These are phyloP conservation scores for Thymelicus acteon DNA, from an alignment of 2,888 invertebrate genomes.

Conservation along the genomic window DNA sequence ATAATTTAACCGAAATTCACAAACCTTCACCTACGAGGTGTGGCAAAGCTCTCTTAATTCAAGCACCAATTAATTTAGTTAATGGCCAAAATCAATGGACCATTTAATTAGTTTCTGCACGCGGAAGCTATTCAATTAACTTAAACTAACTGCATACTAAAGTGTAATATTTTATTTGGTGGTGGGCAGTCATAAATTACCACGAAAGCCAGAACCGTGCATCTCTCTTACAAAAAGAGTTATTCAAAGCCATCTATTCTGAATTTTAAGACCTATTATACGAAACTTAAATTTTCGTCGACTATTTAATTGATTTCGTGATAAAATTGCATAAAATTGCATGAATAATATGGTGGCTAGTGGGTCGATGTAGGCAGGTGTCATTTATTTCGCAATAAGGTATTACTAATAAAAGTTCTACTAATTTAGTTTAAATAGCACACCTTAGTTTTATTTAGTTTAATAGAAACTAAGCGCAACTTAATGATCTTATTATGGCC, in stretches of 20 bases:
- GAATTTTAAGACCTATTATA: too few relatives aligned
- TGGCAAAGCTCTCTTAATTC: constrained; percentile 9
- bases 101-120: constrained; percentile 23
- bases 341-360: too few relatives aligned
- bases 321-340: too few relatives aligned
- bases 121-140: constrained; percentile 20
- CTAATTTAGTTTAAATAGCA: too few relatives aligned
- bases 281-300: too few relatives aligned
- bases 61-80: constrained; percentile 25
- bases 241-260: background rate
- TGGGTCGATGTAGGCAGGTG: too few relatives aligned
- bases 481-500: too few relatives aligned
- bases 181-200: background rate
- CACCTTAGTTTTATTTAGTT: too few relatives aligned
- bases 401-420: too few relatives aligned
- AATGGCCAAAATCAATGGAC: constrained; percentile 29
- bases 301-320: too few relatives aligned
- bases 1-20: background rate
- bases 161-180: constrained; percentile 10
- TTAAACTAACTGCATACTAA: constrained; percentile 6
- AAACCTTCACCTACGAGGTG: background rate
- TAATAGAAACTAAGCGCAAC: too few relatives aligned
- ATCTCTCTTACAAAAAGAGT: background rate
- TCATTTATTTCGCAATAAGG: too few relatives aligned
- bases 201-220: background rate